Percentiles rank a stretch among this genome's conserved stretches.
Conservation (phyloP, 2,797 vertebrate species). For the Gadopsis bispinosus region DNA sequence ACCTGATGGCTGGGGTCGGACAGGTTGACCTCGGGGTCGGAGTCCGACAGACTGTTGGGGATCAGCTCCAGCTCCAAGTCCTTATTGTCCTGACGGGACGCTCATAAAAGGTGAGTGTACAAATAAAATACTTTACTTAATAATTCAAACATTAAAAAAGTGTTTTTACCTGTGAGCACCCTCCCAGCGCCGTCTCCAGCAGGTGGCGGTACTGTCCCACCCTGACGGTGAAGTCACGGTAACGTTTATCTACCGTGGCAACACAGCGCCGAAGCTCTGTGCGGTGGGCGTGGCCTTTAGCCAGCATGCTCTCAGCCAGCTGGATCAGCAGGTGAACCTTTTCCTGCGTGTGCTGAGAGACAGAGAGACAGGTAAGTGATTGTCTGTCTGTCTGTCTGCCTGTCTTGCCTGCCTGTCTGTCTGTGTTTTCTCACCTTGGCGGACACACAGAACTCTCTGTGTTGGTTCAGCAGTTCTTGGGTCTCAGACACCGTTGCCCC, state of each 20-base stretch:
- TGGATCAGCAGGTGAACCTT: conserved; percentile 98
- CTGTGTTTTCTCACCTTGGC: conserved; percentile 88
- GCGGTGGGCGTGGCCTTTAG: conserved; percentile 95
- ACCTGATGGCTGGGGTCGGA: conserved; percentile 93
- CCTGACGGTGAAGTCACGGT: conserved; percentile 95
- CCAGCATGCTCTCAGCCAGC: conserved; percentile 95
- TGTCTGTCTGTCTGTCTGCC: neutral
- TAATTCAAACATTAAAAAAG: no score
- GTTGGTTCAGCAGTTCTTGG: conserved; percentile 94
- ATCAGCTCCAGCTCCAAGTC: conserved; percentile 96
- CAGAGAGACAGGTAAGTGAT: neutral
- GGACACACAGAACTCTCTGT: conserved; percentile 94
- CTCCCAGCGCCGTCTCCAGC: conserved; percentile 92
- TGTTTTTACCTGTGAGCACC: conserved; percentile 90
- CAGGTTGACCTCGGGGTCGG: conserved; percentile 95
- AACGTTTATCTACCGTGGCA: conserved; percentile 93
- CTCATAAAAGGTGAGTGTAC: neutral
- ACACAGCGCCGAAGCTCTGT: conserved; percentile 96
- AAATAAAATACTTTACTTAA: no score
- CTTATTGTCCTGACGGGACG: conserved; percentile 90
- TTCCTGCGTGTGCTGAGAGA: conserved; percentile 94
- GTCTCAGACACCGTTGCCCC: conserved; percentile 91
- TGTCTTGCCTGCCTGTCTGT: neutral
- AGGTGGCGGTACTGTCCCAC: conserved; percentile 95
- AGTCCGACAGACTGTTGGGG: conserved; percentile 96